Base-by-base conservation (phyloP, 2,797 vertebrate species). In the Buceros bicornis region DNA sequence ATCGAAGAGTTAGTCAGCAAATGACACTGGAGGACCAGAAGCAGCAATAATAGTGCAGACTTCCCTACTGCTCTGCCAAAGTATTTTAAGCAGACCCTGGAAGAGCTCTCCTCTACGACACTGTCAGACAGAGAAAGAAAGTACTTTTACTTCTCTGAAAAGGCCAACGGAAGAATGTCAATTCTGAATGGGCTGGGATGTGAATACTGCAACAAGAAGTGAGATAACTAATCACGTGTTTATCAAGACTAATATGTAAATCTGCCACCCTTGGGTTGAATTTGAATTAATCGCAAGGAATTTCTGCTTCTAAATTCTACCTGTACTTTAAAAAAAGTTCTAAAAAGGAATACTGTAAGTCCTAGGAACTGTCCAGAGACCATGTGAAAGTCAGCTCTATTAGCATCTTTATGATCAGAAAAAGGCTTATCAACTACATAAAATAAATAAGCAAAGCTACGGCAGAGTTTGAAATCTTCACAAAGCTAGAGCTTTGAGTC, bases 1-100 rank as follows among this genome's bases (percentile, higher is more conserved):
- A 90, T 6, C 16, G 28, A 19, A 66, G 71, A 92, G 40, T 85
- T 93, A 89, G 54, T 92, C 92, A 96, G 93, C 71, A 93, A 70
- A 80, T 87, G 37, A 77, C 60, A 31, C 43, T 16, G 9, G 71
- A 54, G 57, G 60, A 93, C 31, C 29, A 78, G 40, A 33, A 93
- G 62, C 58, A 89, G 48, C 43, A 86, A 29, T 7, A 77, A 77
- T 1, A 70, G 33, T 0, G 1, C 45, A 82, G 33, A 51, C 16
- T 79, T 82, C 33, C 58, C 33, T 66, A 86, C 22, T 60, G 56
- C 22, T 87, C 62, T 83, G 69, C 37, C 50, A 81, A 42, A 4
- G 15, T 3, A 47, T 17, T 18, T 58, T 35, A 58, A 67, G 64
- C 40, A 66, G 45, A 51, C 5, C 31, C 54, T 56, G 43, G 16